Evolutionary conservation across 2,113 vertebrate genomes (phyloP), one percentile per base, ranked within the genome.

Genomic region (Hydropotes inermis): DNA sequence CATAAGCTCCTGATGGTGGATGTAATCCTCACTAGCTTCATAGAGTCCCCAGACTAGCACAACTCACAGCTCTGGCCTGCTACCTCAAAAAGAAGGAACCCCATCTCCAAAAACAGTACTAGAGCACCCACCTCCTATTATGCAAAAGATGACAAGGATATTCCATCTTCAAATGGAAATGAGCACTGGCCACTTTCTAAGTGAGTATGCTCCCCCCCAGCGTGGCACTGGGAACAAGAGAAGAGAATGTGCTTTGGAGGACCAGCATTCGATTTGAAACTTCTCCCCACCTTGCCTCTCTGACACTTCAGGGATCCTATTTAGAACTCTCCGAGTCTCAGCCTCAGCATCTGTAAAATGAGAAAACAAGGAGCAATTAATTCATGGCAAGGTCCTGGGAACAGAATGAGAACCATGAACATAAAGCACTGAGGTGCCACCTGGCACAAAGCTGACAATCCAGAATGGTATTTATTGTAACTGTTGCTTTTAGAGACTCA

Each of bases 241-340:
- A 89, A 78, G 47, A 82, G 27, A 81, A 25, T 52, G 55, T 7
- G 19, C 52, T 89, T 93, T 64, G 4, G 36, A 54, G 58, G 33
- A 52, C 43, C 27, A 54, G 27, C 9, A 12, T 89, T 79, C 10
- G 9, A 64, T n/a, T 27, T 28, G n/a, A 89, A 61, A 1, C 17
- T 94, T 64, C 52, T 70, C n/a, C 10, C 33, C 19, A 15, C 21
- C 30, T 45, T 70, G 5, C 16, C 36, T 88, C 45, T 84, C 39
- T 91, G 39, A 96, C 55, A 60, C 52, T 85, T 87, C 36, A 96
- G 64, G 14, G 52, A 76, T 57, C 47, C 50, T 83, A 12, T 52
- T 76, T 23, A 67, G 96, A 87, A 78, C 33, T 58, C 55, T 23
- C 82, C 6, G 13, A 3, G 14, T 85, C 70, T 94, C 67, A 93